Evolutionary conservation across 2,797 vertebrate genomes (phyloP), one percentile per base, ranked within the genome.

Genomic region (Parotocinclus haroldoi): DNA sequence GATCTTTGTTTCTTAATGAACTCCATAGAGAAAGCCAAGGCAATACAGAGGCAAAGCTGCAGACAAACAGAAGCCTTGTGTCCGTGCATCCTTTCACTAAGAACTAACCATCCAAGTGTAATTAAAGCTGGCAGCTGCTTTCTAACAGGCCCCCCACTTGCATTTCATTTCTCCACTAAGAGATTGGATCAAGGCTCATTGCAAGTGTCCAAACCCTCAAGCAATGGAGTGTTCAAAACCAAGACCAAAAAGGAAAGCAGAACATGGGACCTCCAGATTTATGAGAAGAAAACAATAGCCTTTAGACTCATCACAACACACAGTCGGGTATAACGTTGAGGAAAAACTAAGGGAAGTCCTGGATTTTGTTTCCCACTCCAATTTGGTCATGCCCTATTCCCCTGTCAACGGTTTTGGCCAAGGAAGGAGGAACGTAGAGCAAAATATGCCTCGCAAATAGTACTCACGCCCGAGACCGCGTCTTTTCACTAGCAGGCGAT

Each of bases 51-150:
- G 13, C 14, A n/a, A 50, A 50, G 48, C 48, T 14, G 14, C 48
- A 14, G 14, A 50, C 48, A 50, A 50, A 50, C 48, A 50, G 48
- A 50, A n/a, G 48, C 48, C 8, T 50, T 50, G 48, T 50, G 48
- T 14, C 7, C n/a, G 14, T 14, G 48, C 48, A 50, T 50, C 48
- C 48, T 50, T 50, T 16, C n/a, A 50, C 48, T 50, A n/a, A 50
- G 48, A 50, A 50, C 48, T 16, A 50, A 50, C n/a, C n/a, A n/a
- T 50, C 18, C 44, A 50, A 66, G 46, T 52, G 52, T 66, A 59
- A 61, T 72, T 62, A 56, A 72, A 57, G 54, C 52, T 52, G 49
- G 19, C 54, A 62, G 51, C 52, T 57, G 58, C 39, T 57, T 58
- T 62, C 54, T 44, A 45, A 42, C 14, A 27, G 42, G 44, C 63